These are phyloP conservation scores for Xyrichtys novacula DNA, from an alignment of 2,797 vertebrate species.

Conservation along the genomic window DNA sequence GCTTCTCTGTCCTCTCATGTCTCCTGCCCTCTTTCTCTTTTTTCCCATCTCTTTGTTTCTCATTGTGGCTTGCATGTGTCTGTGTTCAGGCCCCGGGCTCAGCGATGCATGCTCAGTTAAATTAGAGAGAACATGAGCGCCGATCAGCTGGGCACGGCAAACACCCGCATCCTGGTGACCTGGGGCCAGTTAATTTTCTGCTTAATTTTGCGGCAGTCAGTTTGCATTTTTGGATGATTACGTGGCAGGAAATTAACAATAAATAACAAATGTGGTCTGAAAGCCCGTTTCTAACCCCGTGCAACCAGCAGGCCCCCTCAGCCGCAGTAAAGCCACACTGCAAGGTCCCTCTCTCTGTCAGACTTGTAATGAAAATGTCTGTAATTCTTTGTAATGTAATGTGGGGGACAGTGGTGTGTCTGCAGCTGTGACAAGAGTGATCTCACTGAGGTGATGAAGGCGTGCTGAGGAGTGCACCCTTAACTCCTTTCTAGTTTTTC, in stretches of 20 bases:
- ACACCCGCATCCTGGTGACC: conserved; percentile 96
- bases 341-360: conserved; percentile 74
- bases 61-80: conserved; percentile 87
- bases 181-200: conserved; percentile 99
- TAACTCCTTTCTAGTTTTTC: conserved; percentile 75
- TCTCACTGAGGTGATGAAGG: conserved; percentile 85
- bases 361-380: conserved; percentile 92
- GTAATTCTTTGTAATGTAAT: conserved; percentile 97
- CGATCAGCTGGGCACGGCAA: conserved; percentile 95
- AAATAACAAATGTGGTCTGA: conserved; percentile 99
- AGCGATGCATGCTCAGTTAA: conserved; percentile 99
- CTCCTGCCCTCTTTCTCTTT: conserved; percentile 81
- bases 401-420: conserved; percentile 91
- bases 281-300: conserved; percentile 71
- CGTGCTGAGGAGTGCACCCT: conserved; percentile 81
- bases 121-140: conserved; percentile 99
- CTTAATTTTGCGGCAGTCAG: conserved; percentile 99
- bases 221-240: conserved; percentile 99
- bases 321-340: conserved; percentile 49
- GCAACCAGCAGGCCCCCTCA: conserved; percentile 54
- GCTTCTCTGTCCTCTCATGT: conserved; percentile 74
- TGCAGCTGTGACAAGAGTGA: conserved; percentile 87
- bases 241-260: conserved; percentile 99
- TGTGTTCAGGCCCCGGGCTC: conserved; percentile 92
- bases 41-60: conserved; percentile 87